phyloP scores from a whole-genome alignment of 1,140 invertebrate species.

The Bilobella aurantiaca region DNA sequence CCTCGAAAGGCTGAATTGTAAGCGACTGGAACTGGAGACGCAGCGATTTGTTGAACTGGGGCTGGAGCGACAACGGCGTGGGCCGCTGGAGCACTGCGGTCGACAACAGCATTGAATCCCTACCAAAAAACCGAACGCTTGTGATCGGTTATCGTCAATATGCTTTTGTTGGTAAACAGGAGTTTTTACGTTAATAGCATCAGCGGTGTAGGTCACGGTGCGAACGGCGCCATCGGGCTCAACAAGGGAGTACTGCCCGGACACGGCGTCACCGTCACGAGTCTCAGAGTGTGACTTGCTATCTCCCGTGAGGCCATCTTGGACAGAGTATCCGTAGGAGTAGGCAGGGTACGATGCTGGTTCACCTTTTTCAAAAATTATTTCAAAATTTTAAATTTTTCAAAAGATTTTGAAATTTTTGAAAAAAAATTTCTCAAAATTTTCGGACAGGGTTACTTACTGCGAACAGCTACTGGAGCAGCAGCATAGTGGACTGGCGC shows the following conservation, averaged over 20 bases:
- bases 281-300: conserved; percentile 35
- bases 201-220: too few relatives aligned
- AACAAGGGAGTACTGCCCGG: conserved; percentile 22
- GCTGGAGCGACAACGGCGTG: neutral
- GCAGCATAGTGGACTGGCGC: neutral
- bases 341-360: conserved; percentile 10
- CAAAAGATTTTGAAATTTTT: too few relatives aligned
- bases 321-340: conserved; percentile 30
- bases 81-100: neutral
- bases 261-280: conserved; percentile 39
- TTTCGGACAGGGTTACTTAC: neutral
- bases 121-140: neutral
- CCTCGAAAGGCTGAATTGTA: neutral
- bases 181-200: conserved; percentile 3
- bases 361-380: too few relatives aligned
- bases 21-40: neutral
- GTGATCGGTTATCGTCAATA: neutral
- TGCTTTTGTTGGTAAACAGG: neutral
- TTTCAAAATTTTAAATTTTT: too few relatives aligned
- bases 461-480: neutral
- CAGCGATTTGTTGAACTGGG: neutral
- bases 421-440: neutral
- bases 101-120: neutral
- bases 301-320: conserved; percentile 38
- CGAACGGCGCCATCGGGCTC: too few relatives aligned